Evolutionary conservation across 2,888 invertebrate genomes (phyloP).

Genomic region (Rhagonycha fulva): DNA sequence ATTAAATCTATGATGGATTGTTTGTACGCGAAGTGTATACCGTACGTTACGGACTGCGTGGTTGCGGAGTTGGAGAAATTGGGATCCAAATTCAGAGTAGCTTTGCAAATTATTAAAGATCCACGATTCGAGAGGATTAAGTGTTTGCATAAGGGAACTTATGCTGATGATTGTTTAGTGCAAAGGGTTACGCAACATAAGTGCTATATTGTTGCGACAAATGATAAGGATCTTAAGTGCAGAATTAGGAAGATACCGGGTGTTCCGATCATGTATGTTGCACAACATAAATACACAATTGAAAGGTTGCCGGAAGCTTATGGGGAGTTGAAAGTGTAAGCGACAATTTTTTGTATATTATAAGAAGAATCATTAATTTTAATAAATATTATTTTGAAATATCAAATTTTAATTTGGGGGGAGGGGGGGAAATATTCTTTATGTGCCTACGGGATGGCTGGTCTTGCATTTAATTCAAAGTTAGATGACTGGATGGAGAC

Average conservation of each 20-base stretch:
- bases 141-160: conserved; percentile 96
- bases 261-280: conserved; percentile 97
- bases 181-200: conserved; percentile 97
- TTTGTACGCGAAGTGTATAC: conserved; percentile 96
- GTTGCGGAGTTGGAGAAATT: conserved; percentile 96
- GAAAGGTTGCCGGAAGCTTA: conserved; percentile 99
- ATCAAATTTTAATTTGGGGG: background rate
- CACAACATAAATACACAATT: conserved; percentile 90
- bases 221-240: conserved; percentile 95
- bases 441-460: too few species aligned
- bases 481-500: too few species aligned
- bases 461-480: too few species aligned
- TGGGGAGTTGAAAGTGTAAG: conserved; percentile 78
- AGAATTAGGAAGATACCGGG: conserved; percentile 97
- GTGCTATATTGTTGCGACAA: conserved; percentile 99
- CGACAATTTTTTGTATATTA: background rate
- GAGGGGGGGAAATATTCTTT: too few species aligned
- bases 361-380: background rate
- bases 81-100: conserved; percentile 92
- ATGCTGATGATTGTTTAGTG: conserved; percentile 98
- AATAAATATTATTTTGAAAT: background rate
- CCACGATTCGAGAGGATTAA: conserved; percentile 89
- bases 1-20: conserved; percentile 99
- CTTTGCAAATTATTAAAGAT: conserved; percentile 92
- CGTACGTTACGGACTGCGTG: conserved; percentile 98